Conservation (phyloP, 2,888 invertebrate species). For the Drosophila sordidapex region DNA sequence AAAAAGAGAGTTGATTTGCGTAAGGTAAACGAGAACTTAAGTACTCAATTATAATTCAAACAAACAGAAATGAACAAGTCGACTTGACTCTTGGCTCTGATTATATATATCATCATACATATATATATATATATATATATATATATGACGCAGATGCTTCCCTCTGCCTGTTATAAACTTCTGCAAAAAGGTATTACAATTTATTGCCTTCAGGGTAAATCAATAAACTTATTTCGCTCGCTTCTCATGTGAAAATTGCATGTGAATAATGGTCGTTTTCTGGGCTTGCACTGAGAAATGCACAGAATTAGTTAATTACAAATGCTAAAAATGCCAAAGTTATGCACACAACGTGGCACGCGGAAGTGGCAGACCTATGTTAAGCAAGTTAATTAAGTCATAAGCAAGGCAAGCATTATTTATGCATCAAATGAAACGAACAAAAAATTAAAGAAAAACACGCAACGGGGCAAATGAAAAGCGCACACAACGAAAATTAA, state of each 20-base stretch:
- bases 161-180: background rate
- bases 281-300: background rate
- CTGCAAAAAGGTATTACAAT: background rate
- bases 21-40: background rate
- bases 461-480: conserved; percentile 48
- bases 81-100: background rate
- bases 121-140: background rate
- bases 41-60: too few species aligned
- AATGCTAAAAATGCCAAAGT: background rate
- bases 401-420: conserved; percentile 23
- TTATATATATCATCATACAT: background rate
- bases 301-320: background rate
- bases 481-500: background rate
- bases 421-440: conserved; percentile 4
- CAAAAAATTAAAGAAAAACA: conserved; percentile 38
- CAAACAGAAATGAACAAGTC: fast-evolving
- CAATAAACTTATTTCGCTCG: background rate
- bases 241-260: background rate
- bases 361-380: conserved; percentile 59
- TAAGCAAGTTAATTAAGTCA: conserved; percentile 56
- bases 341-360: conserved; percentile 10
- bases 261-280: background rate
- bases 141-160: too few species aligned
- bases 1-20: background rate
- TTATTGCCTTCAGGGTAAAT: background rate